Percentiles rank a stretch among this genome's conserved stretches.
These are phyloP conservation scores for Eupithecia centaureata DNA, from an alignment of 2,888 invertebrate species.

Conservation along the genomic window DNA sequence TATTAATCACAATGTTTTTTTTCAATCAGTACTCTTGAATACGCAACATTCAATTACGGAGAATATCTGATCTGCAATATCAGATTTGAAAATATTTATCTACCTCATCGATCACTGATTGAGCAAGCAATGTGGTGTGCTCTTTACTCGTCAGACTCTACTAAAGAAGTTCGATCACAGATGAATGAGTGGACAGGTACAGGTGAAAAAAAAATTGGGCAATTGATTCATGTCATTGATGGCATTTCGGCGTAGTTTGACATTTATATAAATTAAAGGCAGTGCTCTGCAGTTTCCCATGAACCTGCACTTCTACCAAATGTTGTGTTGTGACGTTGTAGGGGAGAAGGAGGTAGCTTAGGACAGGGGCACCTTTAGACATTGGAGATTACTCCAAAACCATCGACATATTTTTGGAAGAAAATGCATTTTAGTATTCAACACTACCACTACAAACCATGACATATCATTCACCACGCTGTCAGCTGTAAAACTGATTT, in stretches of 20 bases:
- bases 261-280: background rate
- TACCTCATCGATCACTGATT: too few species aligned
- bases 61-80: background rate
- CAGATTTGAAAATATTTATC: too few species aligned
- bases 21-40: constrained; percentile 48
- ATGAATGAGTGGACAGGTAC: background rate
- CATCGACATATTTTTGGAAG: too few species aligned
- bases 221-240: background rate
- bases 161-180: background rate
- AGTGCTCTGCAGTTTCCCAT: background rate
- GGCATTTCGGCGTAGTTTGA: background rate
- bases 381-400: too few species aligned
- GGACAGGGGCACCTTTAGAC: too few species aligned
- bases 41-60: background rate
- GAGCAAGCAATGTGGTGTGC: background rate
- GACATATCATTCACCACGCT: too few species aligned
- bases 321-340: constrained; percentile 7
- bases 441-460: too few species aligned
- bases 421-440: too few species aligned
- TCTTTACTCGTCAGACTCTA: background rate
- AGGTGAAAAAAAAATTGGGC: background rate
- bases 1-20: constrained; percentile 73
- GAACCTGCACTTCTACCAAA: background rate
- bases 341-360: too few species aligned
- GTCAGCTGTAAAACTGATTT: too few species aligned